Evolutionary conservation across 2,113 vertebrate species (phyloP), one percentile per base, ranked within the genome.

Genomic region (Okapia johnstoni): DNA sequence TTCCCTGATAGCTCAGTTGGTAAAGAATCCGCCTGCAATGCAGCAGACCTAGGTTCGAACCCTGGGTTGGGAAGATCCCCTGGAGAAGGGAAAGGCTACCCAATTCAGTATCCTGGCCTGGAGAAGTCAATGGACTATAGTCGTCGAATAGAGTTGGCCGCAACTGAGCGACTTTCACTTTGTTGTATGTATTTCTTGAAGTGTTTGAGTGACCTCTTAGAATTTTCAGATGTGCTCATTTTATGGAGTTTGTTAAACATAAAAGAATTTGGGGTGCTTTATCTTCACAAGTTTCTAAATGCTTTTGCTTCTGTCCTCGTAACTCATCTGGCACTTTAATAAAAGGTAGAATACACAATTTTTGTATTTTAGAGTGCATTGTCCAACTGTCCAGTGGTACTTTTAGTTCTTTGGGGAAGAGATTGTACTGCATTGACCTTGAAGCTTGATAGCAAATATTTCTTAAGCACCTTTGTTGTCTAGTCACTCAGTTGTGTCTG

Each of bases 161-260:
- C 19, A 23, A 23, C n/a, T 36, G 63, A 36, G 19, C 4, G 0
- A 36, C 17, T 36, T 90, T 77, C 46, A 89, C 60, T 95, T 95
- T 66, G 36, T 86, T 96, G 12, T 96, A 87, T 63, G 14, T 91
- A 66, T 79, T 96, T 97, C 36, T 88, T 90, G 23, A 94, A 89
- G 46, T 87, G 92, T 88, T 66, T 89, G 26, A 83, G 25, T 86
- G 19, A 21, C 19, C 7, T 90, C 25, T 4, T 54, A 40, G 61
- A 92, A 93, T 93, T 96, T 93, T 95, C 70, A 94, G 76, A 70
- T 79, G 73, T 46, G 10, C 40, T 52, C 63, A 48, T 87, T 86
- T 81, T 70, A 57, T 1, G 61, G 19, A 52, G 13, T 85, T 79
- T 76, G 61, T 43, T 52, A 86, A 91, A 81, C 50, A 28, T 43